Base-by-base conservation (phyloP, 2,888 invertebrate species). In the Muschampia staudingeri region DNA sequence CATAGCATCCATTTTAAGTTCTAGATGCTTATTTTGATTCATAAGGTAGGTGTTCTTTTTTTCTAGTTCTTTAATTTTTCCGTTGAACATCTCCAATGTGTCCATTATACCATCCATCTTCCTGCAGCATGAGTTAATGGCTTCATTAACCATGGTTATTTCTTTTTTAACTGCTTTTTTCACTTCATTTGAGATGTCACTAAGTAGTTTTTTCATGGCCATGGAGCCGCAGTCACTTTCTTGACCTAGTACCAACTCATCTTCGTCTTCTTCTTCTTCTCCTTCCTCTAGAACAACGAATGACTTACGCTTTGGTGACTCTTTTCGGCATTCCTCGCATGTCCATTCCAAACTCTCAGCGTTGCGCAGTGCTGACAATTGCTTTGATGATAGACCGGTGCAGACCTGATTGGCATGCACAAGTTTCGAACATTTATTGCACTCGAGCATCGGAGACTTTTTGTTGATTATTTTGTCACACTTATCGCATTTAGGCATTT, bases 11-110 rank as follows among this genome's bases (percentile, higher is more conserved):
- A 61, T 8, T 56, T 70, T 82, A 52, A 78, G 16, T n/a, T 82
- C 76, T 1, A 82, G 44, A 37, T 79, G 61, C 14, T 70, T 82
- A 56, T 79, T 82, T 65, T 71, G 69, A 40, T 79, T 82, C 2
- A 14, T 16, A 48, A 82, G 14, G 8, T 79, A 19, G 1, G 16
- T 12, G 48, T 82, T 79, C 25, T 82, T 78, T 14, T 76, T 78
- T 56, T 82, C 75, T 6, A 82, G 61, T 2, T 78, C 76, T 40
- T 14, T 61, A 25, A 61, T 61, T 61, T 61, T 61, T 61, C 19
- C 61, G 11, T 76, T 76, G 7, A 78, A 82, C 1, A 56, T 69
- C 8, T 78, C 78, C 0, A 82, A 25, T 11, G 67, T 61, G 4
- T 61, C 61, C 61, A 61, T 19, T 61, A 61, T 61, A 25, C 61